phyloP scores from a whole-genome alignment of 2,888 invertebrate genomes.

The Patella depressa region DNA sequence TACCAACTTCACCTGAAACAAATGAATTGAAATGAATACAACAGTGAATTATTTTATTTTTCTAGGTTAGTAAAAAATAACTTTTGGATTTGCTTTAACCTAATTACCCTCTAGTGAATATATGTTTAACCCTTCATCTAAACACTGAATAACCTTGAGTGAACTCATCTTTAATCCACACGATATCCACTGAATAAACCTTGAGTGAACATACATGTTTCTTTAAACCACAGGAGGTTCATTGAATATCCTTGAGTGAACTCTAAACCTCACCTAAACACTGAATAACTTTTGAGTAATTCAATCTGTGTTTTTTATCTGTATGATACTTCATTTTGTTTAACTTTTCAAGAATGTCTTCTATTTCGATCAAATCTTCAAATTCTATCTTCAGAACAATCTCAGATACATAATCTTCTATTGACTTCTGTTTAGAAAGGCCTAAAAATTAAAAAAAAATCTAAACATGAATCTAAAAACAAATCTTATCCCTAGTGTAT shows the following conservation, averaged over 20 bases:
- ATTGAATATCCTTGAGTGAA: not conserved
- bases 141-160: no score
- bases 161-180: no score
- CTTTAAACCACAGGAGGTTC: no score
- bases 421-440: slow-evolving; percentile 23
- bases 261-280: slow-evolving; percentile 30
- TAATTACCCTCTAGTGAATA: no score
- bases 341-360: slow-evolving; percentile 36
- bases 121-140: no score
- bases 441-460: slow-evolving; percentile 11
- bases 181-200: no score
- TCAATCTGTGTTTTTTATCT: slow-evolving; percentile 39
- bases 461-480: no score
- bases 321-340: slow-evolving; percentile 38
- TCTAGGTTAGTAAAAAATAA: no score
- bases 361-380: slow-evolving; percentile 32
- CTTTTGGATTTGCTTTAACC: no score
- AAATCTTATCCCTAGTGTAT: no score
- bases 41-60: no score
- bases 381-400: slow-evolving; percentile 31
- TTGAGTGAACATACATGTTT: not conserved
- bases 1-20: slow-evolving; percentile 30
- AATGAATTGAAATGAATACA: no score
- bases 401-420: slow-evolving; percentile 42
- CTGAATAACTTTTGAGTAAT: slow-evolving; percentile 45